These are phyloP conservation scores for Motacilla alba DNA, from an alignment of 2,113 vertebrate genomes.

Conservation along the genomic window DNA sequence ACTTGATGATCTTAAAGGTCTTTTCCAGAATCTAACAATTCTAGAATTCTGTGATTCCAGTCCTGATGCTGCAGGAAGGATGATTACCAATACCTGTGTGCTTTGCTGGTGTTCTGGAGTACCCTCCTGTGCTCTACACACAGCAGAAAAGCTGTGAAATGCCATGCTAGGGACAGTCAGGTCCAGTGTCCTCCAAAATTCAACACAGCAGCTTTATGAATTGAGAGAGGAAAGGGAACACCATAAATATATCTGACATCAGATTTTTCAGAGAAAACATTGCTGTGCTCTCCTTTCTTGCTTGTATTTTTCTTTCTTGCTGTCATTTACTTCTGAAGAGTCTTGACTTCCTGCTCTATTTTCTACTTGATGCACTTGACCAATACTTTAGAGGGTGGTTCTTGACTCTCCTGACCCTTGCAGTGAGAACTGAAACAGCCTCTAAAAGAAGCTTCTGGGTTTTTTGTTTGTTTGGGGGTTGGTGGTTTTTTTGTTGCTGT, in stretches of 20 bases:
- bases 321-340: neutral
- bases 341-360: neutral
- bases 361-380: neutral
- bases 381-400: neutral
- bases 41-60: neutral
- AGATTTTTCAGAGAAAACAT: neutral
- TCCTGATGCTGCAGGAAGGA: neutral
- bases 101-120: neutral
- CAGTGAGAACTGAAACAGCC: neutral
- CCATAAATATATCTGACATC: neutral
- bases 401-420: neutral
- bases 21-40: neutral
- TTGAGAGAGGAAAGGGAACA: neutral
- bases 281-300: neutral
- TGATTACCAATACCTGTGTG: neutral
- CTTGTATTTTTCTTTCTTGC: neutral
- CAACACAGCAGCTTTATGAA: neutral
- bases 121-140: neutral
- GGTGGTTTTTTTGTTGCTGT: neutral
- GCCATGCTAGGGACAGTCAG: neutral
- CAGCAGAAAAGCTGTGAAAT: neutral
- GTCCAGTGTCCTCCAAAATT: neutral
- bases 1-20: neutral
- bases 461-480: neutral
- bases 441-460: neutral